phyloP scores from a whole-genome alignment of 2,797 vertebrate species.

The Diceros bicornis region DNA sequence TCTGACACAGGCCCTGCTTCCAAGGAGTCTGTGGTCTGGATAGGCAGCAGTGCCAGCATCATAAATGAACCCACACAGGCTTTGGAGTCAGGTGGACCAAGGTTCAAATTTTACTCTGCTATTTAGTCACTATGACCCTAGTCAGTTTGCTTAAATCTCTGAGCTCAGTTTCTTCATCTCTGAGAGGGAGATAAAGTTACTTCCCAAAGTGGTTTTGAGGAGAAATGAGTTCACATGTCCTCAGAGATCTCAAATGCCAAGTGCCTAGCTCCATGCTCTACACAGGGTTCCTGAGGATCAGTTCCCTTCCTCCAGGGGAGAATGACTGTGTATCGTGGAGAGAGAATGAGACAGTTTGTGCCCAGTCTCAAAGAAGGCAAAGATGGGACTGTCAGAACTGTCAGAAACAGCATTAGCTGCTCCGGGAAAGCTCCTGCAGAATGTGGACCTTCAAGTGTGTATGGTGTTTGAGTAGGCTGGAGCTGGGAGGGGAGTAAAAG shows the following conservation, averaged over 20 bases:
- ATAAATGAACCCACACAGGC: neutral
- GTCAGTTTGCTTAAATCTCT: neutral
- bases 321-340: neutral
- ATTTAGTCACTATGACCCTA: neutral
- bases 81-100: neutral
- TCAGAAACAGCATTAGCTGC: neutral
- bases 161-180: conserved; percentile 23
- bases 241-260: neutral
- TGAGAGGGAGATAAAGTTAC: conserved; percentile 12
- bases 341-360: neutral
- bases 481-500: neutral
- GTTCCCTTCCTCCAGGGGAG: neutral
- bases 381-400: neutral
- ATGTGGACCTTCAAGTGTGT: neutral
- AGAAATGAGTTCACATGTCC: neutral
- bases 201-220: neutral
- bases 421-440: neutral
- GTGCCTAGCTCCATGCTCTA: neutral
- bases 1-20: neutral
- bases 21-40: neutral
- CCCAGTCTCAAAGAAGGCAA: neutral
- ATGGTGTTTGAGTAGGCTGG: neutral
- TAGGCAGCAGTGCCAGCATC: neutral
- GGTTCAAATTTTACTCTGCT: neutral
- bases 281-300: neutral